Base-by-base conservation (phyloP, 2,888 invertebrate genomes). In the Sarcophaga rosellei region DNA sequence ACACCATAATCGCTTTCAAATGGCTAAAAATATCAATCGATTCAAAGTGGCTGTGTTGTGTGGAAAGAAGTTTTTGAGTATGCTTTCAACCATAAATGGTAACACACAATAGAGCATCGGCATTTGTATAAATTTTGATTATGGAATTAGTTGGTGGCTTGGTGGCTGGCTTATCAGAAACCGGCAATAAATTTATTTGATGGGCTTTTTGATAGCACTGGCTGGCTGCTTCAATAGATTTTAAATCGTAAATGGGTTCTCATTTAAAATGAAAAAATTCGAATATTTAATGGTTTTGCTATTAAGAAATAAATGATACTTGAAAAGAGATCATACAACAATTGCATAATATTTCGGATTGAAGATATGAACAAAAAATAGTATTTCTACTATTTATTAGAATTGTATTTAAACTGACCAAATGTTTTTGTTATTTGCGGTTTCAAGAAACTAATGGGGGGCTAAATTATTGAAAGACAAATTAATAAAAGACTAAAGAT, bases 321-420 rank as follows among this genome's bases (percentile, higher is more conserved):
- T 44, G 4, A 1, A 72, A 62, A 15, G 3, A 6, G 0, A 1
- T 63, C 35, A 35, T 35, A 35, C 35, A 35, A 63, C 68, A 61
- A 61, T 57, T 45, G 59, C 44, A 68, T 23, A 45, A 44, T 77
- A 68, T 35, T 25, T 35, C 25, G 45, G 44, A 68, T 66, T 68
- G 57, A 4, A 77, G 65, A 65, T 35, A 65, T 35, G 35, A 10
- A 35, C 6, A 35, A 10, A 35, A 35, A 8, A 35, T 8, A 35
- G 8, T 10, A 35, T 35, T 35, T 35, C 5, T 45, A 23, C 61
- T 59, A 11, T 77, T 45, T 65, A 75, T 44, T 75, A 44, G 21
- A 66, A 23, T 65, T 57, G n/a, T 75, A 65, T 75, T 20, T 65
- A 75, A 75, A 53, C 65, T 65, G 65, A 11, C 53, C 53, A 75